phyloP scores from a whole-genome alignment of 2,797 vertebrate genomes.

The Diceros bicornis region DNA sequence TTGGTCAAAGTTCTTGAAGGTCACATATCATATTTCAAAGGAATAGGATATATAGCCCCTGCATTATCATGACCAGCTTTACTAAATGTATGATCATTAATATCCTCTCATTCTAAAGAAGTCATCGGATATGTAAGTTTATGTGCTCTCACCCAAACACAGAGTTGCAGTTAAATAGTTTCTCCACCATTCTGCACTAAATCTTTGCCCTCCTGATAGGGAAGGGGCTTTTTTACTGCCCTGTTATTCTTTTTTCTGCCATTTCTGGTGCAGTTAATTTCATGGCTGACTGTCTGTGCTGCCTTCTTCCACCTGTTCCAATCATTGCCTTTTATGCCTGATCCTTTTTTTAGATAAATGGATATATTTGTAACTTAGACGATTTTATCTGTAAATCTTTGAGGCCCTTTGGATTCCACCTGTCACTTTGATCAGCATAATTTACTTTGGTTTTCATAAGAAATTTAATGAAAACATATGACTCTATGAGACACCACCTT shows the following conservation, averaged over 20 bases:
- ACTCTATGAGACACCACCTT: not conserved
- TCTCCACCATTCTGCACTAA: not conserved
- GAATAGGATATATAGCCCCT: not conserved
- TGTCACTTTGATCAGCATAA: conserved; percentile 31
- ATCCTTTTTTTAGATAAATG: not conserved
- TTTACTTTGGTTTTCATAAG: conserved; percentile 60
- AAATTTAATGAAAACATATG: conserved; percentile 37
- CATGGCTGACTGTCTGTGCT: not conserved
- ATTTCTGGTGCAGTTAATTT: not conserved
- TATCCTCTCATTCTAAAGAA: not conserved
- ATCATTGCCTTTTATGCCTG: not conserved
- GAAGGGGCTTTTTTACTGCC: not conserved
- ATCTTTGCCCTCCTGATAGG: too few species aligned
- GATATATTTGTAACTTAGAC: not conserved
- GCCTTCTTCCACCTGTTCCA: not conserved
- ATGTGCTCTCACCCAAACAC: not conserved
- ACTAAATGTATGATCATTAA: not conserved
- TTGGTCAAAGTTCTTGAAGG: not conserved
- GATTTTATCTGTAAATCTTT: conserved; percentile 28
- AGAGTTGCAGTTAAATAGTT: not conserved
- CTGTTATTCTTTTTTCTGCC: not conserved
- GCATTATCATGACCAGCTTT: not conserved
- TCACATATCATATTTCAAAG: conserved; percentile 23
- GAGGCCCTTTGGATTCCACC: not conserved
- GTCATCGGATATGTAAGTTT: not conserved